A percentile compares a stretch with the other conserved stretches of the same genome.
These are phyloP conservation scores for Chiroxiphia lanceolata DNA, from an alignment of 2,797 vertebrate genomes.

Conservation along the genomic window DNA sequence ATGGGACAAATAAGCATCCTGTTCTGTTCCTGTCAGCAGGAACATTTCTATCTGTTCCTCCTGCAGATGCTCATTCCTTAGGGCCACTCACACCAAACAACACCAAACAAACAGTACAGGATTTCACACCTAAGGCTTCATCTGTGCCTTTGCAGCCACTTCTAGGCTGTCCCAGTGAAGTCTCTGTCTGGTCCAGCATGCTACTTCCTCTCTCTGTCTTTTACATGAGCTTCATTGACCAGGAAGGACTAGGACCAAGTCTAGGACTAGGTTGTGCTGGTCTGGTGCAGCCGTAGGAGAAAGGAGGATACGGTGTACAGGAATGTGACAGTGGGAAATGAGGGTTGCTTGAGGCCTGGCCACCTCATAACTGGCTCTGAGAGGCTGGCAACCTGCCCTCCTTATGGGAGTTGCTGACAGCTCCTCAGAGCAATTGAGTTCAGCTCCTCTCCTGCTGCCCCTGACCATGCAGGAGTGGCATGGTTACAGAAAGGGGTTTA, in stretches of 20 bases:
- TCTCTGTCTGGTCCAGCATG: background rate
- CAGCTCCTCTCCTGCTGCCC: background rate
- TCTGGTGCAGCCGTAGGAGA: background rate
- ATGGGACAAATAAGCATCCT: constrained; percentile 4
- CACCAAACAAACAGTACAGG: background rate
- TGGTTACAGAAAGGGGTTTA: background rate
- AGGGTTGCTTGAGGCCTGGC: background rate
- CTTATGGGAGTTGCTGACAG: background rate
- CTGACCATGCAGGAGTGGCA: background rate
- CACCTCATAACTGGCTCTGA: background rate
- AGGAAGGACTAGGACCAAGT: background rate
- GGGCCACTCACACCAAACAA: background rate
- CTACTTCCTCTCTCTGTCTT: background rate
- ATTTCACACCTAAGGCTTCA: background rate
- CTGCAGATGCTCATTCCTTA: background rate
- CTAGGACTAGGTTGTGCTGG: background rate
- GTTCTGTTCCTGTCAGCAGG: constrained; percentile 23
- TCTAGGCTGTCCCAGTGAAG: background rate
- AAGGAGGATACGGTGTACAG: background rate
- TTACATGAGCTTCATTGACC: background rate
- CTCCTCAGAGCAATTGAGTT: background rate
- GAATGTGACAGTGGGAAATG: background rate
- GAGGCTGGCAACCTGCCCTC: background rate
- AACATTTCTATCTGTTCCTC: constrained; percentile 1
- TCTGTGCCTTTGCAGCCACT: background rate